A percentile compares a stretch with the other conserved stretches of the same genome.
Conservation (phyloP, 1,140 invertebrate genomes). For the Caenorhabditis latens region DNA sequence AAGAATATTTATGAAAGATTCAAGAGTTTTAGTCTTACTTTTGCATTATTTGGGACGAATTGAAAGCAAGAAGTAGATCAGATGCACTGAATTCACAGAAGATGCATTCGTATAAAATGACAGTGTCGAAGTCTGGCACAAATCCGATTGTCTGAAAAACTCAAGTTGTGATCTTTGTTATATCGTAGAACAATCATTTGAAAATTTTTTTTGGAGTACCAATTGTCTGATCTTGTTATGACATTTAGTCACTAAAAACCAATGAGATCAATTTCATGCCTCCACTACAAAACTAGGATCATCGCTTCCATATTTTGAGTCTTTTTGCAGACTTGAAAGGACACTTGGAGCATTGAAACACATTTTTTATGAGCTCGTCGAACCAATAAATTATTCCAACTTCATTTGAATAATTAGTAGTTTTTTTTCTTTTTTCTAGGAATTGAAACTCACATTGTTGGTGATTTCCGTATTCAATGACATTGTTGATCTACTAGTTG, state of each 20-base stretch:
- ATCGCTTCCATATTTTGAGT: no score
- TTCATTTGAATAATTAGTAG: conserved; percentile 24
- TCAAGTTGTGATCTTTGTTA: neutral
- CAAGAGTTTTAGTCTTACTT: neutral
- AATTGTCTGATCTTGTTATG: neutral
- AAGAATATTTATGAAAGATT: no score
- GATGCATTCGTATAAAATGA: conserved; percentile 74
- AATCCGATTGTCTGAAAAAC: conserved; percentile 66
- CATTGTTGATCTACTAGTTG: conserved; percentile 8
- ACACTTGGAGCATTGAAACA: neutral
- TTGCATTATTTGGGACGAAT: conserved; percentile 67
- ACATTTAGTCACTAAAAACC: neutral
- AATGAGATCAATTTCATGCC: neutral
- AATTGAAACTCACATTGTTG: conserved; percentile 16
- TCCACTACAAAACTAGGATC: neutral
- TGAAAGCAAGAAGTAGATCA: conserved; percentile 74
- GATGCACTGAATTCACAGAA: conserved; percentile 74
- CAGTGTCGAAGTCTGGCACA: conserved; percentile 71
- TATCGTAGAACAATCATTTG: neutral
- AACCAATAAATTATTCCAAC: conserved; percentile 31
- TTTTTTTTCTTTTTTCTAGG: conserved; percentile 19
- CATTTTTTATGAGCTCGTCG: neutral
- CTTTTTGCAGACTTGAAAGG: conserved; percentile 18
- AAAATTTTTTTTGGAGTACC: neutral
- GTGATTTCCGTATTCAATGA: conserved; percentile 56